phyloP scores from a whole-genome alignment of 2,797 vertebrate genomes.

The Delichon dasypus region DNA sequence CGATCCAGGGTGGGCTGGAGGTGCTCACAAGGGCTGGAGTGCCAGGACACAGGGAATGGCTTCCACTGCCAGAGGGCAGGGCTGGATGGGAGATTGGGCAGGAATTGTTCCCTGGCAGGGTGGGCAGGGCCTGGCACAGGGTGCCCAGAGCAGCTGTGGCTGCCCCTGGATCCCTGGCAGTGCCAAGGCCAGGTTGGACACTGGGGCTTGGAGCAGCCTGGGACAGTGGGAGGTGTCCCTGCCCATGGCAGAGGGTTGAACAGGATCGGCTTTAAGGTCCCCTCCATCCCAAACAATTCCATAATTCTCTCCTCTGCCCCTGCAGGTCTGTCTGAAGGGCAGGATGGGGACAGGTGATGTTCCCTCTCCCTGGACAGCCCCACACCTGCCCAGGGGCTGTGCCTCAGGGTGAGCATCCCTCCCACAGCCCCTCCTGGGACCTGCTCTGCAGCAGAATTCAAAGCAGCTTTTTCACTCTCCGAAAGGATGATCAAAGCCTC shows the following conservation, averaged over 20 bases:
- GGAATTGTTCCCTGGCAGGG: not conserved
- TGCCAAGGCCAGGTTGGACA: not conserved
- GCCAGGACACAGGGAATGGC: not conserved
- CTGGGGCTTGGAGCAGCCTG: not conserved
- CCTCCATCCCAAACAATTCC: not conserved
- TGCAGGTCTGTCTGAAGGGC: not conserved
- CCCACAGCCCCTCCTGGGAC: not conserved
- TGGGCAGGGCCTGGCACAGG: not conserved
- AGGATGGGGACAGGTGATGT: fast-evolving
- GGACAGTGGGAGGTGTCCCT: not conserved
- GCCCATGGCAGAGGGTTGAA: fast-evolving
- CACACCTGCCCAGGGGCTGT: not conserved
- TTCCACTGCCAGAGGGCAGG: not conserved
- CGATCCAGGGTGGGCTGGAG: not conserved
- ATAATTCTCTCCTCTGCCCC: not conserved
- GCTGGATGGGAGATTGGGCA: not conserved
- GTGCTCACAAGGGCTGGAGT: not conserved
- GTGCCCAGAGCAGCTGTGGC: not conserved
- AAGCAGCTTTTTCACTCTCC: not conserved
- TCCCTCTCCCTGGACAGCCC: not conserved
- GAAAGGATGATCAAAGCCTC: slow-evolving; percentile 43
- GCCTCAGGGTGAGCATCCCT: not conserved
- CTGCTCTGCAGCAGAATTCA: slow-evolving; percentile 24
- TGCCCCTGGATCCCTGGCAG: not conserved
- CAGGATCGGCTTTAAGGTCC: fast-evolving